Conservation (phyloP, 2,797 vertebrate species). For the Notoglanidium macrostoma region DNA sequence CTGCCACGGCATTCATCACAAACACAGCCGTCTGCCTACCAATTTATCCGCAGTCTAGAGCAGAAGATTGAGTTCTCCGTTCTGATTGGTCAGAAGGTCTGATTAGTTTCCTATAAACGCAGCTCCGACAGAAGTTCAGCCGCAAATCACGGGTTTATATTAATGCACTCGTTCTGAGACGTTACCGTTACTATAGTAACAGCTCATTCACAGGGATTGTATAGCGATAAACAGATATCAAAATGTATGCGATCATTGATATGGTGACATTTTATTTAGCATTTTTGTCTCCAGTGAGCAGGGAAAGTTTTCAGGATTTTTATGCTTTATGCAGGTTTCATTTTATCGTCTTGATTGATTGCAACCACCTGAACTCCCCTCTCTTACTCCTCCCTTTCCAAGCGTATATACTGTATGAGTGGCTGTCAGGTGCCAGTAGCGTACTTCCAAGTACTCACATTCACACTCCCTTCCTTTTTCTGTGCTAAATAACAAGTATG, state of each 20-base stretch:
- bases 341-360: background rate
- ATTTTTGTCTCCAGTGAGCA: background rate
- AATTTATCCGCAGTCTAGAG: constrained; percentile 9
- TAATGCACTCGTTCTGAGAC: background rate
- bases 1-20: constrained; percentile 19
- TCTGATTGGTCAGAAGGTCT: constrained; percentile 5
- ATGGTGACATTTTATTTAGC: background rate
- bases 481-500: too few relatives aligned
- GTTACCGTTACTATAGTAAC: constrained; percentile 8
- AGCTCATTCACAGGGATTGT: background rate
- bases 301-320: background rate
- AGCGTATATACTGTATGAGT: too few relatives aligned
- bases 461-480: too few relatives aligned
- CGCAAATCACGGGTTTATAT: background rate
- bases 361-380: too few relatives aligned
- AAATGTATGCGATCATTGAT: background rate
- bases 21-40: background rate
- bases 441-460: too few relatives aligned
- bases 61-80: background rate
- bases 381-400: too few relatives aligned
- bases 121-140: background rate
- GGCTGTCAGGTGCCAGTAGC: too few relatives aligned
- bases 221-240: background rate
- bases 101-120: background rate
- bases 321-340: background rate